Base-by-base conservation (phyloP, 1,140 invertebrate genomes). In the Holotrichia oblita region DNA sequence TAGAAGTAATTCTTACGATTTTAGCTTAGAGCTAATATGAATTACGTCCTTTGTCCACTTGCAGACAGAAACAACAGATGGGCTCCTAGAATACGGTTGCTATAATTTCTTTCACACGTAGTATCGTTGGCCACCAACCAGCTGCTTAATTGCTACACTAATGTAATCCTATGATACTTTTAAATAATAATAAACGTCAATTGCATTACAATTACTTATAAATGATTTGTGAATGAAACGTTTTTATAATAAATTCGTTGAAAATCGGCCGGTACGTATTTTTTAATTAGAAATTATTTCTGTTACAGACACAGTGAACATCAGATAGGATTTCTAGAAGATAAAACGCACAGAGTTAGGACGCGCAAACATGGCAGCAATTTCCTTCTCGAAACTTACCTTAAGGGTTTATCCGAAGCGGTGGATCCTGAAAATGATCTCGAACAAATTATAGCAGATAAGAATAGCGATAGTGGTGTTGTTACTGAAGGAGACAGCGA, bases 371-470 rank as follows among this genome's bases (percentile, higher is more conserved):
- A 94, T 81, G 94, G 94, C 10, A 92, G 92, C 48, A 94, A 96
- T 86, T 96, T 96, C 85, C 89, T 96, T 17, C 89, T 95, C 2
- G 93, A 95, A 84, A 93, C 94, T 0, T 96, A 96, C 83, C 87
- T 95, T 1, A 89, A 90, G 64, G 88, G 89, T 10, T 85, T 89
- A 64, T 89, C 90, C 17, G 89, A 88, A 69, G 86, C 85, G 6
- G 86, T 87, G 55, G 85, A 88, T 61, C 86, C 82, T 55, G 88
- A 88, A 79, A 82, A 82, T 40, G 82, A 80, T 64, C 86, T 87
- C 61, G 83, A 83, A 55, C 82, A 79, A 78, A 79, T 82, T 14
- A 80, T 81, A 12, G 84, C 83, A 12, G 87, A 89, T 80, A 87
- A 87, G 81, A 84, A 91, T 82, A 91, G 91, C 81, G 91, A 93